Evolutionary conservation across 2,888 invertebrate genomes (phyloP).

Genomic region (Lottia scabra): DNA sequence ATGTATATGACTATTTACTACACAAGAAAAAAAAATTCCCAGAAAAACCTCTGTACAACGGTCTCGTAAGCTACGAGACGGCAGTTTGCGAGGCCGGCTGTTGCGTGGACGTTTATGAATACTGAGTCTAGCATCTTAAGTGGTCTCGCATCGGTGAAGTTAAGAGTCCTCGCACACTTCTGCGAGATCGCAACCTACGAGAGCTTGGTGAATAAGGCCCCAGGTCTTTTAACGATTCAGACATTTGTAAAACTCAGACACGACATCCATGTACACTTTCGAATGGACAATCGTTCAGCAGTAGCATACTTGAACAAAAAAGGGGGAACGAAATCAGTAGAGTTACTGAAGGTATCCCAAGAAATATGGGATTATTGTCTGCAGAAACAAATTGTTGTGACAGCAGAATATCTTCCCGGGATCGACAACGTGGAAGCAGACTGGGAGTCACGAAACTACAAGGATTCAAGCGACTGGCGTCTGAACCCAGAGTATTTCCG

Average conservation of each 20-base stretch:
- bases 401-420: not conserved
- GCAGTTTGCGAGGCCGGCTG: no score
- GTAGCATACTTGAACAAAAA: conserved; percentile 21
- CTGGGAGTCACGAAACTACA: not conserved
- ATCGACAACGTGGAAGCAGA: not conserved
- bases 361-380: conserved; percentile 6
- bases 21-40: no score
- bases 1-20: no score
- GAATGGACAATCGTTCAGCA: conserved; percentile 18
- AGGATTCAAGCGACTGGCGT: conserved; percentile 1
- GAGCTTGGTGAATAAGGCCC: no score
- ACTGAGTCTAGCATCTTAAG: no score
- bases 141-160: no score
- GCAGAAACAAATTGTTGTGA: not conserved
- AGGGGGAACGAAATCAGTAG: not conserved
- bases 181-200: no score
- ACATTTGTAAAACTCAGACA: conserved; percentile 14
- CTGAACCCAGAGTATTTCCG: not conserved
- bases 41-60: no score
- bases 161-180: no score
- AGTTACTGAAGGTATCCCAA: not conserved
- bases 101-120: no score
- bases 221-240: conserved; percentile 6
- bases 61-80: no score
- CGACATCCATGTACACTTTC: conserved; percentile 10